Conservation (phyloP, 2,113 vertebrate species). For the Xiphophorus couchianus region DNA sequence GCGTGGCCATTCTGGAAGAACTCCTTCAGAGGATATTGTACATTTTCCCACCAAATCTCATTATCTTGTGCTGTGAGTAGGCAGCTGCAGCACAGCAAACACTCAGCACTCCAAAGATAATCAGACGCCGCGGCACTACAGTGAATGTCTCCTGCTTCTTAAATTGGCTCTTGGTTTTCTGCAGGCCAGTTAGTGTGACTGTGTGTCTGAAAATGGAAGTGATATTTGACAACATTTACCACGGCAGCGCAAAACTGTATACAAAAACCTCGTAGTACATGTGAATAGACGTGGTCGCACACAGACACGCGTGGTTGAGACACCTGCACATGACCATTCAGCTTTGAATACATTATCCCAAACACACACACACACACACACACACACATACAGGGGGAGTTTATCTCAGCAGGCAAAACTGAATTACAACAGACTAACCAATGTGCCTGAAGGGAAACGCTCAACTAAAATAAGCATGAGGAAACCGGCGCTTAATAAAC, state of each 20-base stretch:
- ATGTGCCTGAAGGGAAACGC: neutral
- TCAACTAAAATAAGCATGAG: neutral
- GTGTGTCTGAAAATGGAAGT: constrained; percentile 16
- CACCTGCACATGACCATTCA: constrained; percentile 18
- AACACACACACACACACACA: neutral
- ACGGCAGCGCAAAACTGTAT: constrained; percentile 32
- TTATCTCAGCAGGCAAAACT: neutral
- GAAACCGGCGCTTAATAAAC: neutral
- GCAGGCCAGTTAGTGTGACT: constrained; percentile 40
- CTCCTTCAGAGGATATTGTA: constrained; percentile 32
- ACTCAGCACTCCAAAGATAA: constrained; percentile 55
- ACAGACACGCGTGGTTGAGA: no score
- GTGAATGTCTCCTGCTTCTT: constrained; percentile 46
- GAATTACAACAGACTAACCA: neutral
- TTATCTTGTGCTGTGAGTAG: constrained; percentile 47
- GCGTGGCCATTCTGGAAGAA: constrained; percentile 12
- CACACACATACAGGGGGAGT: neutral
- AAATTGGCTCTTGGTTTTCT: constrained; percentile 56
- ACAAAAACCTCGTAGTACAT: constrained; percentile 32
- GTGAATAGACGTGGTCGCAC: neutral
- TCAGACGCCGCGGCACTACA: constrained; percentile 42
- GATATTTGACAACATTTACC: constrained; percentile 29
- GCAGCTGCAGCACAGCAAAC: constrained; percentile 53
- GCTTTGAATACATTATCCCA: constrained; percentile 22
- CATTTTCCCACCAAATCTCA: constrained; percentile 55